Evolutionary conservation across 2,888 invertebrate species (phyloP).

Genomic region (Octonoba sinensis): DNA sequence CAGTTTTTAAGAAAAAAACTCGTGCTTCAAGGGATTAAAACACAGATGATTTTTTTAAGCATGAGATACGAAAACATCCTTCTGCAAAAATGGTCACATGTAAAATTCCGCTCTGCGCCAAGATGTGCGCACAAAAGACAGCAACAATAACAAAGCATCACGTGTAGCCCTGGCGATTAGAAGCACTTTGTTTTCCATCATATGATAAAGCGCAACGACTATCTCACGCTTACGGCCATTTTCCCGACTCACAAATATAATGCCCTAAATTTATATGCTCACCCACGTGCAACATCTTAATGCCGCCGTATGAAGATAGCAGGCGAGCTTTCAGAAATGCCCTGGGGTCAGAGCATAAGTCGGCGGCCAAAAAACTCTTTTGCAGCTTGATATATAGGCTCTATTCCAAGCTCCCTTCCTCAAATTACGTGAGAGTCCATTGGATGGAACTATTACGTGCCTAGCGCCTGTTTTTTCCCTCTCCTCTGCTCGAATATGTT

Average conservation of each 20-base stretch:
- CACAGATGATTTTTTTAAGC: too few species aligned
- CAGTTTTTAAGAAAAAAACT: too few species aligned
- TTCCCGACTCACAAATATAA: slow-evolving; percentile 6
- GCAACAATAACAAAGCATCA: slow-evolving; percentile 1
- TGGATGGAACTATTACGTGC: slow-evolving; percentile 50
- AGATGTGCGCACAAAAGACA: not conserved
- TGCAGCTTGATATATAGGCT: slow-evolving; percentile 38
- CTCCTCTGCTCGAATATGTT: slow-evolving; percentile 1
- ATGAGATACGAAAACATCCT: too few species aligned
- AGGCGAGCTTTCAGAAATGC: not conserved
- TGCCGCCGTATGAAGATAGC: slow-evolving; percentile 11
- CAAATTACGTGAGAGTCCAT: slow-evolving; percentile 51
- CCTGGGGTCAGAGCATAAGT: slow-evolving; percentile 34
- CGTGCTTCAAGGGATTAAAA: too few species aligned
- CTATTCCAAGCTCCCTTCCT: slow-evolving; percentile 14
- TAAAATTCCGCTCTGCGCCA: not conserved
- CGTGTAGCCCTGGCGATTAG: not conserved
- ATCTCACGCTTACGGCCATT: not conserved
- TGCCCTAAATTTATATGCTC: slow-evolving; percentile 46
- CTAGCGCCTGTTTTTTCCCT: not conserved
- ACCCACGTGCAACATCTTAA: slow-evolving; percentile 34
- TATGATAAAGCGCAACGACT: not conserved
- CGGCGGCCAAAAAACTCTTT: slow-evolving; percentile 55
- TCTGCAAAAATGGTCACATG: too few species aligned
- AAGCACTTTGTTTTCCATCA: not conserved